phyloP scores from a whole-genome alignment of 2,888 invertebrate species.

The Tridacna gigas region DNA sequence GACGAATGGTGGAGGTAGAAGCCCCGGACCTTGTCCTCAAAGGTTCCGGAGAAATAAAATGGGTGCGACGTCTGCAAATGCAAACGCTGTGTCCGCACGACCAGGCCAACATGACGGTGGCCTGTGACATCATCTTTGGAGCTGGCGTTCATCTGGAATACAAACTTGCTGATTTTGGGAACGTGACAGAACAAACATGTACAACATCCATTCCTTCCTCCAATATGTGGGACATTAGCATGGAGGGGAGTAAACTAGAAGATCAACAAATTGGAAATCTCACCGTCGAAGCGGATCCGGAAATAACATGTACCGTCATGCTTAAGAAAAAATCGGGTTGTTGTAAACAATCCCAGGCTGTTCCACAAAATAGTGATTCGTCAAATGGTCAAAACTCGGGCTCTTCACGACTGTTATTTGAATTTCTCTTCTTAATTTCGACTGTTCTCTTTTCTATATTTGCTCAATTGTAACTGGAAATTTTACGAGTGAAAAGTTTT shows the following conservation, averaged over 20 bases:
- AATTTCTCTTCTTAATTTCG: not conserved
- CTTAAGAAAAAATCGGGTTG: constrained; percentile 7
- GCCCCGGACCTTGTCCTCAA: not conserved
- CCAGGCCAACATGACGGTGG: not conserved
- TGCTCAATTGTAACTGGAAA: constrained; percentile 23
- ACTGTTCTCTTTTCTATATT: not conserved
- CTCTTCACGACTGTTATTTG: not conserved
- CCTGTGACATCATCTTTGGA: constrained; percentile 17
- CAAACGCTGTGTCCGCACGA: not conserved
- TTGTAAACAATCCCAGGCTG: not conserved
- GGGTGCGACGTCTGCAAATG: constrained; percentile 6
- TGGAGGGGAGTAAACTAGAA: constrained; percentile 5
- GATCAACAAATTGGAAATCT: not conserved
- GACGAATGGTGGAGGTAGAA: not conserved
- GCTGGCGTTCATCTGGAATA: not conserved
- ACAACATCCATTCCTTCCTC: not conserved
- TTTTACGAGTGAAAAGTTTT: not conserved
- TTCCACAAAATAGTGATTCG: constrained; percentile 1
- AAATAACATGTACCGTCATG: constrained; percentile 24
- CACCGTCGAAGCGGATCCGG: constrained; percentile 10
- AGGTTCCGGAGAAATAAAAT: constrained; percentile 1
- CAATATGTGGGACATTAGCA: not conserved
- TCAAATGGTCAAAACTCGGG: not conserved
- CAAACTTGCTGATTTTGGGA: constrained; percentile 7
- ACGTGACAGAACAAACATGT: constrained; percentile 14